Conservation (phyloP, 2,797 vertebrate species). For the Ispidina lecontei region DNA sequence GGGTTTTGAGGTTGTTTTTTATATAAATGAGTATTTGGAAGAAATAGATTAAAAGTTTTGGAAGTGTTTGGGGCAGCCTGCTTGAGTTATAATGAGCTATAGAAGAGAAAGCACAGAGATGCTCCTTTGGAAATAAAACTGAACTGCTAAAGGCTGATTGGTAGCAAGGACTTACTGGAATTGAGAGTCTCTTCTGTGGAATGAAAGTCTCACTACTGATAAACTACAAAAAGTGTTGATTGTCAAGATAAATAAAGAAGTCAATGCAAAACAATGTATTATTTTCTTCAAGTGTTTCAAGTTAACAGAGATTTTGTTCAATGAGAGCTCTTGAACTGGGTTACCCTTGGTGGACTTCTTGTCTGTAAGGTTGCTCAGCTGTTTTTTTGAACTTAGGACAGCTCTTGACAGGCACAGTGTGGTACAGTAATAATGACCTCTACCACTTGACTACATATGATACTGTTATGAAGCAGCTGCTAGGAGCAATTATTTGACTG, state of each 20-base stretch:
- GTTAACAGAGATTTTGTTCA: not conserved
- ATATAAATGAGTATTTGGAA: not conserved
- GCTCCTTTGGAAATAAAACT: not conserved
- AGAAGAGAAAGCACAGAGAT: not conserved
- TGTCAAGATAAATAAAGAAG: not conserved
- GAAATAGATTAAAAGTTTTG: not conserved
- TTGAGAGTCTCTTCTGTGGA: accelerated
- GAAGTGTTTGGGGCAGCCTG: not conserved
- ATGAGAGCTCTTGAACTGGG: not conserved
- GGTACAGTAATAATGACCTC: not conserved
- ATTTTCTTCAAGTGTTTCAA: not conserved
- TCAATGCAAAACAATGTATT: not conserved
- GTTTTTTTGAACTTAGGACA: not conserved
- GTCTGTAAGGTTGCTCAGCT: not conserved
- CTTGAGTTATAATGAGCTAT: not conserved
- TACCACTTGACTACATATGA: accelerated
- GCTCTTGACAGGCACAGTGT: not conserved
- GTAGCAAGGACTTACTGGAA: not conserved
- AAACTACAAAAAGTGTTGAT: not conserved
- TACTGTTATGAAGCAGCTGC: not conserved
- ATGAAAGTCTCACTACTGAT: not conserved
- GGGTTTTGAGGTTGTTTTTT: not conserved
- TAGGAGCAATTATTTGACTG: not conserved
- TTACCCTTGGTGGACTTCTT: not conserved
- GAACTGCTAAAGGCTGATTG: not conserved